Evolutionary conservation across 2,113 vertebrate genomes (phyloP).

Genomic region (Jaculus jaculus): DNA sequence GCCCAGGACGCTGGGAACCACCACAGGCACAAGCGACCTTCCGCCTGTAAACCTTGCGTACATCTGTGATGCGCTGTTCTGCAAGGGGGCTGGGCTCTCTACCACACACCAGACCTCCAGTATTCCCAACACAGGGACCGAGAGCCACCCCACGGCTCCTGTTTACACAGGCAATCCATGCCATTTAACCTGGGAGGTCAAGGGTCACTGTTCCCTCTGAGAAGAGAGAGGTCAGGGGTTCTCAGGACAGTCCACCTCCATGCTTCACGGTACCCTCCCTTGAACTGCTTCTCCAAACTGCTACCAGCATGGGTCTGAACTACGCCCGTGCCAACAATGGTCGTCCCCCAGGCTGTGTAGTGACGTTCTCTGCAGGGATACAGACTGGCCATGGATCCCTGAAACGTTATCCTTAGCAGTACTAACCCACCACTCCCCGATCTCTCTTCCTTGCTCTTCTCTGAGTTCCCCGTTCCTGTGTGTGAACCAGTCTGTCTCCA

Average conservation of each 20-base stretch:
- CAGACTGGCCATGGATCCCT: neutral
- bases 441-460: neutral
- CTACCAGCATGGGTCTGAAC: neutral
- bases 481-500: neutral
- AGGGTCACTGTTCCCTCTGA: conserved; percentile 21
- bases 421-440: neutral
- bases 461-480: neutral
- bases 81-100: neutral
- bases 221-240: conserved; percentile 25
- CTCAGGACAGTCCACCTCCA: neutral
- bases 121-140: neutral
- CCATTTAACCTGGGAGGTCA: neutral
- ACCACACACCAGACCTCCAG: neutral
- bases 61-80: rapidly evolving
- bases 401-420: neutral
- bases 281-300: neutral
- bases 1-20: neutral
- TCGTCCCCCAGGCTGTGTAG: neutral
- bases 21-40: neutral
- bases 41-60: neutral
- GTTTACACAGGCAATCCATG: conserved; percentile 39
- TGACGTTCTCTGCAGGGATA: neutral
- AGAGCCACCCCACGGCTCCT: neutral
- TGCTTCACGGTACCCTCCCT: neutral
- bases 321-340: neutral